Percentiles rank a stretch among this genome's conserved stretches.
Conservation (phyloP, 2,113 vertebrate species). For the Mustela lutreola region DNA sequence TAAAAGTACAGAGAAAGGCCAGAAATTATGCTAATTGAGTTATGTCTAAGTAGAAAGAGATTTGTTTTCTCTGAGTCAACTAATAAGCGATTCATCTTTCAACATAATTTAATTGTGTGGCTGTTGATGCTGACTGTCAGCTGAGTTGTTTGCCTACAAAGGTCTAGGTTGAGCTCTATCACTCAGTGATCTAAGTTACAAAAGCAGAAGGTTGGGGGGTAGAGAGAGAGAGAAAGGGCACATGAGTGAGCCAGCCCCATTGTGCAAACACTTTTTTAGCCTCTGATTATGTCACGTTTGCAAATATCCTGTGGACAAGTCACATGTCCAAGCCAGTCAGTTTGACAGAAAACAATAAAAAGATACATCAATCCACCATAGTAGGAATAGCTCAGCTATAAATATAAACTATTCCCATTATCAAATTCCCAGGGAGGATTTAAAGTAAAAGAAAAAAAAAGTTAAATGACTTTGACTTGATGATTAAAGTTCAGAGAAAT, state of each 20-base stretch:
- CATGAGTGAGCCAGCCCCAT: not conserved
- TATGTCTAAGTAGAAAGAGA: not conserved
- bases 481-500: not conserved
- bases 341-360: not conserved
- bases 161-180: not conserved
- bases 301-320: not conserved
- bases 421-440: not conserved
- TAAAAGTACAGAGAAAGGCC: not conserved
- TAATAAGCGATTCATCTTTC: not conserved
- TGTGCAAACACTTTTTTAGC: not conserved
- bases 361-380: not conserved
- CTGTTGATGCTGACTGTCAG: not conserved
- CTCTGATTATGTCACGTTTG: not conserved
- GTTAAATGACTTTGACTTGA: not conserved
- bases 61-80: not conserved
- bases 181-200: not conserved
- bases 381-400: not conserved
- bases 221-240: not conserved
- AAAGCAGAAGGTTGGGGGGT: not conserved
- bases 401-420: not conserved
- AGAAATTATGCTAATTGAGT: not conserved
- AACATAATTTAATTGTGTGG: not conserved
- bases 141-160: not conserved
- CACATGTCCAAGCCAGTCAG: not conserved
- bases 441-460: not conserved